Evolutionary conservation across 2,113 vertebrate genomes (phyloP).

Genomic region (Accipiter virgatus): DNA sequence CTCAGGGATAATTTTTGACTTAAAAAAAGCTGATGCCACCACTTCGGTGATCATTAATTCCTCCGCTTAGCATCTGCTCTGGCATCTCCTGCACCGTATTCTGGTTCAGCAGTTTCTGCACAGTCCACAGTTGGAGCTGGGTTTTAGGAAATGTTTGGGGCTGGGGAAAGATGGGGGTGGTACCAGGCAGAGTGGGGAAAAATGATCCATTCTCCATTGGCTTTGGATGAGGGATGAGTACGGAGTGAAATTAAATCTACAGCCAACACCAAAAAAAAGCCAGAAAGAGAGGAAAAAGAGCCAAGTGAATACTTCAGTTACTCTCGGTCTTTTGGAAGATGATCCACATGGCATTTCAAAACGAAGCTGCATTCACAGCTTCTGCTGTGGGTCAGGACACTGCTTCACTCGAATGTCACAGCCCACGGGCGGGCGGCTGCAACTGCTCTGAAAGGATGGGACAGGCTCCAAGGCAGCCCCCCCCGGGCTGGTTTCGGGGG

Average conservation of each 20-base stretch:
- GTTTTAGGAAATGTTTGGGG: background rate
- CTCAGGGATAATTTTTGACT: conserved; percentile 10
- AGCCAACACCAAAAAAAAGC: background rate
- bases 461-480: background rate
- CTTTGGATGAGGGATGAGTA: background rate
- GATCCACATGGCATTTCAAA: background rate
- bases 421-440: background rate
- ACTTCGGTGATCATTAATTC: conserved; percentile 20
- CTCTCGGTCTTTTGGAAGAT: background rate
- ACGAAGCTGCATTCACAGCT: background rate
- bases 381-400: background rate
- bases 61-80: background rate
- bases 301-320: background rate
- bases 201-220: rapidly evolving
- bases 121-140: background rate
- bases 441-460: background rate
- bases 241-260: background rate
- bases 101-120: conserved; percentile 16
- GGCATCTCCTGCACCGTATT: background rate
- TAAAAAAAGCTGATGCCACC: conserved; percentile 44
- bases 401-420: background rate
- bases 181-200: background rate
- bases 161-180: background rate
- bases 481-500: rapidly evolving
- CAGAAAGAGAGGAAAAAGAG: background rate